A percentile compares a stretch with the other conserved stretches of the same genome.
phyloP scores from a whole-genome alignment of 2,888 invertebrate genomes.

The Gnatocerus cornutus region DNA sequence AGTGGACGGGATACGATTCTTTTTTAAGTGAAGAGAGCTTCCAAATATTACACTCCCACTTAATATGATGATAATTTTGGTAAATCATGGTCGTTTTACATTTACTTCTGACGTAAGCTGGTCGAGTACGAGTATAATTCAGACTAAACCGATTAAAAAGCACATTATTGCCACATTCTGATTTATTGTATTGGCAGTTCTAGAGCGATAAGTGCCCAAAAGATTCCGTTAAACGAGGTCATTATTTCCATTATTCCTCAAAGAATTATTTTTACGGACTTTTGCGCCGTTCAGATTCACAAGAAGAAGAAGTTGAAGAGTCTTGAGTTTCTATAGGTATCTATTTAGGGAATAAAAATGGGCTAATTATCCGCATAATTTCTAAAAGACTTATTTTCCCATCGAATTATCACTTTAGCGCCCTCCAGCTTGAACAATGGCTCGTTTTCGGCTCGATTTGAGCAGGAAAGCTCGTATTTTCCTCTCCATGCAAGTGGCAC shows the following conservation, averaged over 20 bases:
- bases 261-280: background rate
- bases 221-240: slow-evolving; percentile 3
- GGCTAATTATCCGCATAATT: no score
- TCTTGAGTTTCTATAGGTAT: no score
- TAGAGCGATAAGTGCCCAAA: slow-evolving; percentile 5
- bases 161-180: slow-evolving; percentile 10
- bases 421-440: slow-evolving; percentile 1
- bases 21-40: slow-evolving; percentile 55
- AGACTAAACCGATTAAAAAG: slow-evolving; percentile 7
- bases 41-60: slow-evolving; percentile 54
- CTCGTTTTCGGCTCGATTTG: slow-evolving; percentile 11
- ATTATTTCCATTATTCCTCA: background rate
- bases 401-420: background rate
- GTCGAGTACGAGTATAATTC: slow-evolving; percentile 11
- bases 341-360: no score
- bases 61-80: slow-evolving; percentile 52
- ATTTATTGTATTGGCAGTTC: slow-evolving; percentile 15
- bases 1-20: slow-evolving; percentile 61
- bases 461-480: slow-evolving; percentile 16
- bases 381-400: no score
- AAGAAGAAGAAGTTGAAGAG: no score
- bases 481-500: slow-evolving; percentile 51
- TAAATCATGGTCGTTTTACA: slow-evolving; percentile 52
- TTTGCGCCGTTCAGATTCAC: background rate
- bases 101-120: slow-evolving; percentile 37